Base-by-base conservation (phyloP, 2,797 vertebrate species). In the Rhinella marina region DNA sequence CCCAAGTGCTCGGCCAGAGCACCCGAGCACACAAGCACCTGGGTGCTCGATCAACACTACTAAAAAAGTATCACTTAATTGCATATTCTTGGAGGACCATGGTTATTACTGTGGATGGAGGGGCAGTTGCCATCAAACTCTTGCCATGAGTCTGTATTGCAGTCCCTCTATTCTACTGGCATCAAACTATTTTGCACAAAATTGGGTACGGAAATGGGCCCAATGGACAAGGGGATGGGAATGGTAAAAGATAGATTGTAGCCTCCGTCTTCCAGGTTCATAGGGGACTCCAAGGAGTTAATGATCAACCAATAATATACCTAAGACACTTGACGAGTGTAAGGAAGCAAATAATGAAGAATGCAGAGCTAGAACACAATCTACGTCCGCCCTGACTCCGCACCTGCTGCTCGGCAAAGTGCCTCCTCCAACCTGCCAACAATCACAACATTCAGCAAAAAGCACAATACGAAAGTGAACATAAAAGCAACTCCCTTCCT, bases 371-470 rank as follows among this genome's bases (percentile, higher is more conserved):
- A 27, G 8, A 52, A 32, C 17, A 54, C 66, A 27, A 82, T 73
- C 32, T 48, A 3, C 16, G 19, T 48, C 0, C 54, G 4, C 14
- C 50, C 82, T 57, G 62, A 68, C 4, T 29, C 57, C 7, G 52
- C 82, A 59, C 82, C 82, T 84, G 68, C 52, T 70, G 82, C 66
- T 84, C 52, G 1, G 27, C 7, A 73, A 57, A 84, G 82, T 54
- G 56, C 52, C 82, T 73, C 68, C 82, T 72, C 81, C 52, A 70
- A 68, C 81, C 13, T 19, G 48, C n/a, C 64, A 59, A 84, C 82
- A 84, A 84, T 84, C 52, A 23, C 52, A 41, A 57, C 81, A 72
- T 68, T 68, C 81, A 52, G 16, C 64, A 59, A 56, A 56, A 70
- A 56, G 61, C 48, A 82, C 64, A 82, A 84, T 57, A 25, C 8